Base-by-base conservation (phyloP, 2,113 vertebrate genomes). In the Barbus barbus region DNA sequence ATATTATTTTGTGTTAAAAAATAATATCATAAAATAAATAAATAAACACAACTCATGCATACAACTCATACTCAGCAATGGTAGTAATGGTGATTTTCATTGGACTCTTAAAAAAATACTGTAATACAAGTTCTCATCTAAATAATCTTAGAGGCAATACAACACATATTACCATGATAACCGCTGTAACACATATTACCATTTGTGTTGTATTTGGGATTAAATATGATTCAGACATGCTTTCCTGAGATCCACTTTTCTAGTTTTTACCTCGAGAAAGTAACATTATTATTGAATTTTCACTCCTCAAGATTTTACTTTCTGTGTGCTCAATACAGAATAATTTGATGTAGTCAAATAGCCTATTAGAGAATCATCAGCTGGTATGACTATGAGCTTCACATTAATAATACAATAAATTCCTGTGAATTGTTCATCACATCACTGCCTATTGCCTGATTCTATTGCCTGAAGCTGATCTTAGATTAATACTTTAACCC, bases 381-480 rank as follows among this genome's bases (percentile, higher is more conserved):
- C 73, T 76, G 46, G 48, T 12, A 53, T 53, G 73, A 76, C 73
- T 76, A 11, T 9, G 18, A 56, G 74, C 9, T 76, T 60, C 56
- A 12, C 31, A 38, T 58, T 31, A 38, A 38, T 9, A n/a, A 58
- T 77, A 58, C 12, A 56, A 31, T 1, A 58, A 12, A 36, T 33
- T 14, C 46, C 4, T 76, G 48, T 73, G 74, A 76, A 56, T 78
- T 58, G 36, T 28, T 63, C 56, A 44, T 61, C 31, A 63, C 16
- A 48, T 48, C 2, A 31, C 6, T 51, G 41, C 16, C 38, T 80
- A 26, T 61, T 78, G 7, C 26, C 24, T 26, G n/a, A 76, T 14
- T 76, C 18, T 58, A 33, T 77, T 56, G 60, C 41, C 77, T 48
- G 38, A 80, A 67, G 60, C 67, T 48, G 58, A 67, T 67, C n/a